Evolutionary conservation across 1,140 invertebrate species (phyloP), one percentile per base, ranked within the genome.

Genomic region (Tribolium madens): DNA sequence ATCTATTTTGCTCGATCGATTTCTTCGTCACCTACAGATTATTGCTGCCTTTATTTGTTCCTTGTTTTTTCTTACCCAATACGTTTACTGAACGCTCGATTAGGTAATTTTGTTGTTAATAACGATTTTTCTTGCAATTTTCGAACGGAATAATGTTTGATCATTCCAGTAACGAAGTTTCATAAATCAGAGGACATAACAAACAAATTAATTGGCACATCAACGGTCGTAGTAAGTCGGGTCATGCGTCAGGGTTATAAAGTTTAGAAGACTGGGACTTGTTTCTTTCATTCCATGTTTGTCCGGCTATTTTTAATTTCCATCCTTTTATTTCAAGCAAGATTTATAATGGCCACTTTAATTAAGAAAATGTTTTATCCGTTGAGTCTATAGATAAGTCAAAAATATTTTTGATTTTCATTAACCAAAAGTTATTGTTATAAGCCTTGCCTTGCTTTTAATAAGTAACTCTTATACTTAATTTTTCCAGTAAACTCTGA

Each of bases 251-350:
- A 75, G 69, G 69, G 76, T 78, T 78, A 78, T 78, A 78, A 78
- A 78, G 57, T 78, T 74, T 71, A 74, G 70, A 33, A 73, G 52
- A 73, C 71, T 26, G 52, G 60, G 72, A 64, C 72, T 75, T 12
- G 73, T 78, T 78, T 72, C 46, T 75, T 47, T 50, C 50, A 15
- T 74, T 53, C 73, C 77, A 78, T 75, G 77, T 75, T 75, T 78
- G 77, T 78, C 77, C 12, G 73, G 77, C 77, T 75, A 78, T 78
- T 78, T 78, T 75, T 75, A 78, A 78, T 78, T 78, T 78, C 68
- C 72, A 71, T 75, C 64, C 60, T 33, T 57, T 57, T 57, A 57
- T 57, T 57, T 57, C 52, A 57, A 57, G 47, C 42, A 48, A 46
- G 69, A 71, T 76, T 76, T 76, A 76, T 64, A 76, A 71, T 76